Conservation (phyloP, 2,113 vertebrate species). For the Myiozetetes cayanensis region DNA sequence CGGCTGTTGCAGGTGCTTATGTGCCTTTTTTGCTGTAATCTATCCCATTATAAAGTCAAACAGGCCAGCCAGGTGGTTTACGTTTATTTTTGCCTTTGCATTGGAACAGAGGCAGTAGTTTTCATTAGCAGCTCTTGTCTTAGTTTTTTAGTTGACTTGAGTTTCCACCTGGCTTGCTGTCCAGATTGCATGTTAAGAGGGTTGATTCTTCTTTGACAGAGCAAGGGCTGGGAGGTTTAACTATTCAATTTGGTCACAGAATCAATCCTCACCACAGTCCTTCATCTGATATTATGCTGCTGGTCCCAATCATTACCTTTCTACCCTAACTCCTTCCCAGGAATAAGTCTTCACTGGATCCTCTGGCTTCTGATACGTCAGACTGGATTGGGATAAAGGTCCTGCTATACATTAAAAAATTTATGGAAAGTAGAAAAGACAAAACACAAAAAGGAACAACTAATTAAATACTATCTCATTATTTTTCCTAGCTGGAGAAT, state of each 20-base stretch:
- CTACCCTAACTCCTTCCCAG: background rate
- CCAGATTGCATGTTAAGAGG: background rate
- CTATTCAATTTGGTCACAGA: background rate
- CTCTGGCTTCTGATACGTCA: background rate
- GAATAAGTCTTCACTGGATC: background rate
- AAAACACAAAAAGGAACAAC: background rate
- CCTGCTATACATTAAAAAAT: background rate
- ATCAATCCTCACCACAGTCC: slow-evolving; percentile 5
- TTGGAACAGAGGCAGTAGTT: background rate
- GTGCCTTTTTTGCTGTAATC: background rate
- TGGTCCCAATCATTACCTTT: background rate
- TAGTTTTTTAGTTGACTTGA: background rate
- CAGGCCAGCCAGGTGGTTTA: background rate
- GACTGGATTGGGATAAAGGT: background rate
- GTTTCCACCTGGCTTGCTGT: background rate
- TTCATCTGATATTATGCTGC: background rate
- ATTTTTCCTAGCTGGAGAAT: background rate
- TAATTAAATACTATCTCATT: background rate
- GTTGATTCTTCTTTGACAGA: slow-evolving; percentile 17
- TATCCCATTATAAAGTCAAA: background rate
- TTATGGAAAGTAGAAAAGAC: background rate
- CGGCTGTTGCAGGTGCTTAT: background rate
- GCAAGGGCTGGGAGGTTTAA: background rate
- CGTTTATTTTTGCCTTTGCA: background rate
- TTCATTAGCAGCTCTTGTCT: background rate